phyloP scores from a whole-genome alignment of 2,797 vertebrate species.

The Anguilla megastoma region DNA sequence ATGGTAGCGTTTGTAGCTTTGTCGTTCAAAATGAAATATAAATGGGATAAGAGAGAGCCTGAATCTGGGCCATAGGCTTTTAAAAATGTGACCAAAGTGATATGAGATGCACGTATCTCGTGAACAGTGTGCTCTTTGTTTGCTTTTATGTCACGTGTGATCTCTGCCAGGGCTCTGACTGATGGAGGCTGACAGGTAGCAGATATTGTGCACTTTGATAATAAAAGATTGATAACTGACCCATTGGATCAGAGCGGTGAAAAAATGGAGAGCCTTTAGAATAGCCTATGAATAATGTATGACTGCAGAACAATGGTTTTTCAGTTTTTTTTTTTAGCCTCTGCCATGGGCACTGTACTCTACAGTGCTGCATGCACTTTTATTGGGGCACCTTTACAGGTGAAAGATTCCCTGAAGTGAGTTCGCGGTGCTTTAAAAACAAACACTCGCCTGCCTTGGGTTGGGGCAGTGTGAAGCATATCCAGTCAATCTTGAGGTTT shows the following conservation, averaged over 20 bases:
- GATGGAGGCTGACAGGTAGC: conserved; percentile 36
- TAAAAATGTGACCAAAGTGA: neutral
- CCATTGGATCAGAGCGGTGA: conserved; percentile 41
- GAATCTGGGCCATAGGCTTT: neutral
- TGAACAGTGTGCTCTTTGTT: neutral
- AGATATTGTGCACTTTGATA: conserved; percentile 44
- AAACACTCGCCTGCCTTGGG: conserved; percentile 1
- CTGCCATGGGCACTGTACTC: neutral
- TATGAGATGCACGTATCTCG: conserved; percentile 4
- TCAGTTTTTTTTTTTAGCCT: conserved; percentile 21
- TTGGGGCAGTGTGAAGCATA: neutral
- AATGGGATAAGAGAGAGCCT: neutral
- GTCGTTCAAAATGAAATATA: neutral
- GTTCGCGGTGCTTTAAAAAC: conserved; percentile 29
- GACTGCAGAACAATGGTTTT: conserved; percentile 40
- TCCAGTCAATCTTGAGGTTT: neutral
- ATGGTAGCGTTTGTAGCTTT: neutral
- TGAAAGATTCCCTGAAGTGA: conserved; percentile 20
- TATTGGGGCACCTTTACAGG: conserved; percentile 33
- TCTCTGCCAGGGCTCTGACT: conserved; percentile 19
- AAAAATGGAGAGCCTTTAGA: conserved; percentile 39
- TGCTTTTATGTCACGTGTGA: neutral
- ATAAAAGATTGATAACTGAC: conserved; percentile 49
- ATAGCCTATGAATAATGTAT: conserved; percentile 46
- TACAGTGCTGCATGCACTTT: conserved; percentile 3